Evolutionary conservation across 2,797 vertebrate species (phyloP), one percentile per base, ranked within the genome.

Genomic region (Gastrophryne carolinensis): DNA sequence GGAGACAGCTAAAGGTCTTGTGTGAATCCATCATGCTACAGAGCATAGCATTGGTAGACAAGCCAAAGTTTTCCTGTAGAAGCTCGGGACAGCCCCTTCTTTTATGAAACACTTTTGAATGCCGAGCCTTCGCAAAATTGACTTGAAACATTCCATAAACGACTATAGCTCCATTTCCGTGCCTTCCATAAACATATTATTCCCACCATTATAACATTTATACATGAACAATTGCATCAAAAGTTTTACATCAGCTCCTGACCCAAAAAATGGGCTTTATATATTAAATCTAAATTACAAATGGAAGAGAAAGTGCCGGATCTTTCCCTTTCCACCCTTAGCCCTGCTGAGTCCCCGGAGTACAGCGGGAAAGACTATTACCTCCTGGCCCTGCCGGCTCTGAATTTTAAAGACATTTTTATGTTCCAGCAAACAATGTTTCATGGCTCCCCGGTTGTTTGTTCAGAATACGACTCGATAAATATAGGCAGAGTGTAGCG

Each of bases 281-380:
- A 35, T 30, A 34, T 29, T 66, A 66, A 66, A 66, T 66, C 63
- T 52, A 17, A 44, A 34, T 66, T 66, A 35, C 19, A 17, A 52
- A 66, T 50, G 44, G 44, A 23, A 24, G 21, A 30, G 63, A 47
- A 47, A 47, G 61, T 34, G 35, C 8, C 11, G 44, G 52, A 32
- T 65, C 39, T 29, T 27, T 32, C 39, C 39, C 23, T 10, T 62
- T n/a, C n/a, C n/a, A 32, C 44, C 44, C 11, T 12, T 17, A 47
- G 29, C 52, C 44, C 63, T 66, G 63, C 63, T 66, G 63, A 50
- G 63, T 50, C 17, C 26, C 27, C 29, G 19, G 15, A 34, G 39
- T 5, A 50, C 26, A 34, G 21, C 41, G 6, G 23, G 27, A 19
- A 30, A 63, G 61, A 7, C 17, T 24, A 12, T 21, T 10, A 47